A percentile compares a stretch with the other conserved stretches of the same genome.
phyloP scores from a whole-genome alignment of 2,113 vertebrate genomes.

The Halichoerus grypus region DNA sequence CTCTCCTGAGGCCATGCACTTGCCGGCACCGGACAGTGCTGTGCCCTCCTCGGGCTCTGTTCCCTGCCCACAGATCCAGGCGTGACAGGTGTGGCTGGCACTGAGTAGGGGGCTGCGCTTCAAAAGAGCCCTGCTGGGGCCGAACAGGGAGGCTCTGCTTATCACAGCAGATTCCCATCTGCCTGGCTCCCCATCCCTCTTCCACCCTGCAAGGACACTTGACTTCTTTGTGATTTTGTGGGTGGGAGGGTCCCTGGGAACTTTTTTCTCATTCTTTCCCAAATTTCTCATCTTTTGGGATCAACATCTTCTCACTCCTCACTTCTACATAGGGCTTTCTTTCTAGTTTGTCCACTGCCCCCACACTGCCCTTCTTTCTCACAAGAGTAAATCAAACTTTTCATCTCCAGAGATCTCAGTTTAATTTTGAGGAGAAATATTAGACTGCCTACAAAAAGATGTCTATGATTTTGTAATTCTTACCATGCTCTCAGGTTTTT shows the following conservation, averaged over 20 bases:
- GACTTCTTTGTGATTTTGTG: background rate
- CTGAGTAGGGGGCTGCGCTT: background rate
- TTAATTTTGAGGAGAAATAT: background rate
- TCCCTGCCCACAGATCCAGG: background rate
- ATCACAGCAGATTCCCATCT: background rate
- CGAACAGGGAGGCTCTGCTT: rapidly evolving
- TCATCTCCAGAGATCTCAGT: background rate
- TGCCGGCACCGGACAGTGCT: background rate
- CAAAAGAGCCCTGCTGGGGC: background rate
- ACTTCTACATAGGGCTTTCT: background rate
- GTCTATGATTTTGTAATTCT: background rate
- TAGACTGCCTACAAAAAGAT: background rate
- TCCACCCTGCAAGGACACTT: rapidly evolving
- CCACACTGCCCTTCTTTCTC: background rate
- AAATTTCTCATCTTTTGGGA: background rate
- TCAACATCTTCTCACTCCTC: background rate
- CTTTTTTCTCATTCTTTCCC: background rate
- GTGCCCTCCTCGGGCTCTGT: background rate
- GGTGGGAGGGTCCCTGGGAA: background rate
- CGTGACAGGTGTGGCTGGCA: rapidly evolving
- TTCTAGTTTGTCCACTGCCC: background rate
- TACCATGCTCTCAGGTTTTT: background rate
- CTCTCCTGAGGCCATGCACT: background rate
- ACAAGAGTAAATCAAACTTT: background rate
- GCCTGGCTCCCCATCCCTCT: background rate